Evolutionary conservation across 2,888 invertebrate species (phyloP), one percentile per base, ranked within the genome.

Genomic region (Amiota mariae): DNA sequence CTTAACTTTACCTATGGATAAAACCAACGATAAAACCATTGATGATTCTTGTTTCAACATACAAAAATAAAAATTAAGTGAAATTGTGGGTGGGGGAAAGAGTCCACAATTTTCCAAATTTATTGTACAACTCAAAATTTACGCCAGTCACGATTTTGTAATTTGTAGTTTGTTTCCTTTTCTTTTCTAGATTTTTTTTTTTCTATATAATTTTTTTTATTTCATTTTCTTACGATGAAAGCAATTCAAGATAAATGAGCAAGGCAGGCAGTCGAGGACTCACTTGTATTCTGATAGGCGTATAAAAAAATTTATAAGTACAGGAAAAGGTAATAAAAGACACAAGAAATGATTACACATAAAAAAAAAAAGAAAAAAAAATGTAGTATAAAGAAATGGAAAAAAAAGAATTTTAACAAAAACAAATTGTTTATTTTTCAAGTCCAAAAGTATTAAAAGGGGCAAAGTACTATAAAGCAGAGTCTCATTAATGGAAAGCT

Each of bases 91-190:
- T 36, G 36, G 36, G 36, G 6, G 6, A 36, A 36, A 36, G 36
- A 2, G 36, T 36, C 36, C 36, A 36, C 36, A 6, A 36, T 36
- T 36, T 77, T 75, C 70, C 75, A 73, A 79, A 82, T 82, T 82
- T 84, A 82, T 82, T 77, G 78, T 72, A 76, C 72, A 82, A 76
- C 79, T 78, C 71, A 75, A 85, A 84, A 85, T 82, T 85, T 82
- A 79, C 79, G 78, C 84, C 79, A 85, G 85, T 85, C 85, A 85
- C 87, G 87, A 86, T 80, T 85, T 81, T 76, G 86, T 82, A 87
- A 87, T 85, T 85, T 87, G 81, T 80, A 78, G 74, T 78, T 77
- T 75, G 77, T 76, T 76, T 76, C 79, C 67, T 18, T 74, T 67
- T 70, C 64, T 56, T 61, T 59, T 15, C 47, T 66, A 2, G 54